Percentiles rank a stretch among this genome's conserved stretches.
These are phyloP conservation scores for Nycticebus coucang DNA, from an alignment of 2,113 vertebrate species.

Conservation along the genomic window DNA sequence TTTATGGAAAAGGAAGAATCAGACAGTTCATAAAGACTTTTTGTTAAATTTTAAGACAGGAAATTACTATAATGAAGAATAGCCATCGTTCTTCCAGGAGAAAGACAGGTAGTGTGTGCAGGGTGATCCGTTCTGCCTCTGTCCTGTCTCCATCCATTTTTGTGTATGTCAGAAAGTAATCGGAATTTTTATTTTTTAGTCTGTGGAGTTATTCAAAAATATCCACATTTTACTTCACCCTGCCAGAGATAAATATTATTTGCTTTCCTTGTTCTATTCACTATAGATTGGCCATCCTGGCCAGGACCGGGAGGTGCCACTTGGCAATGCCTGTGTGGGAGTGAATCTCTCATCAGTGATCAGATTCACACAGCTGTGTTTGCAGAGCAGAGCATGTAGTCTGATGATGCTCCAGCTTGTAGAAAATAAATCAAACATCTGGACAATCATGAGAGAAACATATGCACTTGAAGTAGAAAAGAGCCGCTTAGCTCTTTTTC, in stretches of 20 bases:
- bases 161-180: neutral
- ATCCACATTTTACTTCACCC: neutral
- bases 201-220: neutral
- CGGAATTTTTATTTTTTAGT: neutral
- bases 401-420: slow-evolving; percentile 14
- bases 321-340: neutral
- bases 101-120: neutral
- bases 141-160: neutral
- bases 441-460: slow-evolving; percentile 43
- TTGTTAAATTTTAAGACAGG: neutral
- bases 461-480: slow-evolving; percentile 42
- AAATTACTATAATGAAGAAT: neutral
- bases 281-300: neutral
- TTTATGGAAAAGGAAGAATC: neutral
- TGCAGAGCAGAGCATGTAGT: neutral
- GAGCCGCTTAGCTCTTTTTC: slow-evolving; percentile 6
- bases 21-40: neutral
- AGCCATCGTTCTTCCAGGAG: neutral
- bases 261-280: neutral
- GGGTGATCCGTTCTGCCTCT: neutral
- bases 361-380: slow-evolving; percentile 52
- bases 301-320: neutral
- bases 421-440: slow-evolving; percentile 59
- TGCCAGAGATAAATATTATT: neutral
- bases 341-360: neutral